phyloP scores from a whole-genome alignment of 2,113 vertebrate species.

The Agapornis roseicollis region DNA sequence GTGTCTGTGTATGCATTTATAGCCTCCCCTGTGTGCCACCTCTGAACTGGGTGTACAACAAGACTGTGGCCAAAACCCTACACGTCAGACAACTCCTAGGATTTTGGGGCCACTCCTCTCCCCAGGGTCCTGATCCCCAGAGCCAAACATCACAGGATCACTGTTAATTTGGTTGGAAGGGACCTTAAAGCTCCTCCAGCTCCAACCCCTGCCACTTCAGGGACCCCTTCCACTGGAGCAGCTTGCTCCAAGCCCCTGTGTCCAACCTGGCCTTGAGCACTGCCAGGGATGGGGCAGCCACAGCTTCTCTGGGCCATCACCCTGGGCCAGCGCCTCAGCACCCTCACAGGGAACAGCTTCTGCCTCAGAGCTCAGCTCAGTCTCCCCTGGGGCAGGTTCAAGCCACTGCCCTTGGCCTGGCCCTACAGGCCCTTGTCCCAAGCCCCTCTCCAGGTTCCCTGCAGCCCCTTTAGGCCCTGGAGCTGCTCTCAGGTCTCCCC shows the following conservation, averaged over 20 bases:
- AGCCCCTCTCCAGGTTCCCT: too few relatives aligned
- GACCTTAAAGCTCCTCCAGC: not conserved
- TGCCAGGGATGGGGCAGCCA: too few relatives aligned
- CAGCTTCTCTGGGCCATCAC: too few relatives aligned
- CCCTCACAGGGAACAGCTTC: too few relatives aligned
- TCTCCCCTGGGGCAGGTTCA: too few relatives aligned
- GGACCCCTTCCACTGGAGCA: not conserved
- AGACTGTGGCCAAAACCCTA: not conserved
- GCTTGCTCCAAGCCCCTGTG: too few relatives aligned
- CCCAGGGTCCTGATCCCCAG: accelerated
- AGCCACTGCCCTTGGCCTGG: too few relatives aligned
- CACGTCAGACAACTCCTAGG: accelerated
- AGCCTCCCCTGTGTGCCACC: not conserved
- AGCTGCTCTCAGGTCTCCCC: not conserved
- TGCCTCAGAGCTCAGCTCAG: too few relatives aligned
- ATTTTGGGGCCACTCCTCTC: accelerated
- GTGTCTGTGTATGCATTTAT: accelerated
- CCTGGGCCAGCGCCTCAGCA: too few relatives aligned
- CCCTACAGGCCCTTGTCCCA: too few relatives aligned
- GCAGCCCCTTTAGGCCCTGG: not conserved
- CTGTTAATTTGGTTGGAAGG: not conserved
- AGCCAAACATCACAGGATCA: not conserved
- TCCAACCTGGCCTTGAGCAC: too few relatives aligned
- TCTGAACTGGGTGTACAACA: not conserved
- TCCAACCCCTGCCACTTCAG: not conserved